Evolutionary conservation across 2,113 vertebrate genomes (phyloP), one percentile per base, ranked within the genome.

Genomic region (human): DNA sequence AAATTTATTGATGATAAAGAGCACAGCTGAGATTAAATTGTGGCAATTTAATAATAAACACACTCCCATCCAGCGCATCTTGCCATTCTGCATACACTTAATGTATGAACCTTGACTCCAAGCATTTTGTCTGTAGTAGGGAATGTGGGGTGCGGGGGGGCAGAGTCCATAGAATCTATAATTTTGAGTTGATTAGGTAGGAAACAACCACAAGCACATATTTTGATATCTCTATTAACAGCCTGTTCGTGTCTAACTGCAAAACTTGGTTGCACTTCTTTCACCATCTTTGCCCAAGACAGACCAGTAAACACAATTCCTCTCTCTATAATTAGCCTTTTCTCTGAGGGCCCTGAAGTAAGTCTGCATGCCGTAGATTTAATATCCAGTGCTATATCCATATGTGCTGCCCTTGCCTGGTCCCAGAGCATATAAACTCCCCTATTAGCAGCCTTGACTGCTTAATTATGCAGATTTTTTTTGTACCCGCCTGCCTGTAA

Each of bases 401-500:
- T 99, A 99, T 99, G 99, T 98, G 98, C 99, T 99, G 99, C 99
- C 99, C 99, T 99, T 99, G 98, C 98, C 98, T 99, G 99, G 99
- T 99, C 99, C 99, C 99, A 99, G 98, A 99, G 98, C 99, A 99
- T 99, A 99, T 99, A 99, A 99, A 99, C 99, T 99, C 99, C 99
- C 99, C 99, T 99, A 99, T 99, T 99, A 99, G 99, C 99, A 99
- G 98, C 98, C 99, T 99, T 99, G 99, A 99, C 99, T 99, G 99
- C 99, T 99, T 99, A 99, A 99, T 99, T 99, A 99, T 99, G 99
- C 99, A 99, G 99, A 99, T 99, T 99, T 99, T 99, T 99, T 99
- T 99, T 98, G 99, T 99, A 99, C 98, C 99, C 98, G 99, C 99
- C 99, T 99, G 99, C 98, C 99, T 99, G 99, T 99, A 99, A 99